A percentile compares a stretch with the other conserved stretches of the same genome.
Conservation (phyloP, 2,888 invertebrate genomes). For the Punctoribates punctum region DNA sequence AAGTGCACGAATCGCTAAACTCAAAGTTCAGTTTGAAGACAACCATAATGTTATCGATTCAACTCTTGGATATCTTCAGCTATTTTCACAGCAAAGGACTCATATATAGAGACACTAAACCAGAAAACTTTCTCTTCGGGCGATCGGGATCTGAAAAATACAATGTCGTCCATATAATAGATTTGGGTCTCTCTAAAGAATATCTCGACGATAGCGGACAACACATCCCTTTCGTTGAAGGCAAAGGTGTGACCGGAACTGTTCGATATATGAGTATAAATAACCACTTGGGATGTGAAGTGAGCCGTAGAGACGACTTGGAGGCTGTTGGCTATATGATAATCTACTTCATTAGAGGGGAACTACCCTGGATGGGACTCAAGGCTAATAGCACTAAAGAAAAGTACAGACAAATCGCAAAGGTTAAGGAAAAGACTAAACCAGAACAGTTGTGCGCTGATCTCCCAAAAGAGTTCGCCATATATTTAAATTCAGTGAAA, state of each 20-base stretch:
- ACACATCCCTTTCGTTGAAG: neutral
- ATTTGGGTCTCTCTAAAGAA: slow-evolving; percentile 7
- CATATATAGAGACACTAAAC: slow-evolving; percentile 34
- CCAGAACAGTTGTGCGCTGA: neutral
- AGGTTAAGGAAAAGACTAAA: slow-evolving; percentile 36
- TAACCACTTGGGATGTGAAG: slow-evolving; percentile 83
- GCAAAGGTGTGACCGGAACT: slow-evolving; percentile 92
- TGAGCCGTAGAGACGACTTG: slow-evolving; percentile 37
- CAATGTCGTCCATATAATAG: neutral
- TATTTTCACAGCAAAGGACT: slow-evolving; percentile 22
- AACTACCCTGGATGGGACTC: slow-evolving; percentile 38
- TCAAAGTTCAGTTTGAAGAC: slow-evolving; percentile 10
- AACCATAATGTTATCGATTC: slow-evolving; percentile 17
- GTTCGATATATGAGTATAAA: slow-evolving; percentile 98
- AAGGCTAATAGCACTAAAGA: slow-evolving; percentile 19
- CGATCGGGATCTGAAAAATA: neutral
- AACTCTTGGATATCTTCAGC: slow-evolving; percentile 27
- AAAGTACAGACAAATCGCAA: slow-evolving; percentile 39
- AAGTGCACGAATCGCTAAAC: neutral
- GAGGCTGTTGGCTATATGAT: slow-evolving; percentile 38
- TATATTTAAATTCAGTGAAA: slow-evolving; percentile 15
- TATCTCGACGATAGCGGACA: neutral
- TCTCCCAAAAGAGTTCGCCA: slow-evolving; percentile 27
- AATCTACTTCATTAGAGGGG: slow-evolving; percentile 22
- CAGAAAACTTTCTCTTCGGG: slow-evolving; percentile 39